Percentiles rank a stretch among this genome's conserved stretches.
Evolutionary conservation across 2,888 invertebrate species (phyloP).

Genomic region (Tachina lurida): DNA sequence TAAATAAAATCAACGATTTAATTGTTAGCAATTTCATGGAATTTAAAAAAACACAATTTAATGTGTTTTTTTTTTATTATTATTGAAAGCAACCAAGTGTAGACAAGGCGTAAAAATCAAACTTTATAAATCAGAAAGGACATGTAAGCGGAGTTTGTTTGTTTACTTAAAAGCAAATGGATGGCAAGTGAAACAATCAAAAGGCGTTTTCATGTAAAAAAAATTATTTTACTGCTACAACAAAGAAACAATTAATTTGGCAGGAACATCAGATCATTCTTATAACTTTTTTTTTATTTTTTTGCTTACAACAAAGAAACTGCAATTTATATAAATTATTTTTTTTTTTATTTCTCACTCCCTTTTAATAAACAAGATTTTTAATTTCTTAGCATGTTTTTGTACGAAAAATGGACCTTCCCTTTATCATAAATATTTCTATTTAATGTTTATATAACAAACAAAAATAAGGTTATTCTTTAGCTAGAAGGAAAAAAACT

Average conservation of each 20-base stretch:
- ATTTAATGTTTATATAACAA: slow-evolving; percentile 60
- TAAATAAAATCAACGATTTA: background rate
- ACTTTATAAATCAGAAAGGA: slow-evolving; percentile 54
- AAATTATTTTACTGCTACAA: slow-evolving; percentile 23
- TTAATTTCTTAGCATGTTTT: slow-evolving; percentile 40
- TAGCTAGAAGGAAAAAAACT: background rate
- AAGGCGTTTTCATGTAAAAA: slow-evolving; percentile 73
- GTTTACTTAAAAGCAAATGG: slow-evolving; percentile 55
- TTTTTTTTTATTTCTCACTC: slow-evolving; percentile 64
- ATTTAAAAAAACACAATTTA: slow-evolving; percentile 58
- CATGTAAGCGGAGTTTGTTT: slow-evolving; percentile 56
- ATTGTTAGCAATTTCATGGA: slow-evolving; percentile 70
- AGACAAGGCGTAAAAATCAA: slow-evolving; percentile 73
- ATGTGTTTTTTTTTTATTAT: background rate
- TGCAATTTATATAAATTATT: slow-evolving; percentile 32
- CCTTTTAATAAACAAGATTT: slow-evolving; percentile 55
- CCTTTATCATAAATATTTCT: background rate
- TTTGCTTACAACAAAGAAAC: slow-evolving; percentile 31
- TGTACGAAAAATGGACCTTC: slow-evolving; percentile 31
- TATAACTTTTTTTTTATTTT: background rate
- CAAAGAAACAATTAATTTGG: slow-evolving; percentile 59
- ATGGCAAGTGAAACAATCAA: slow-evolving; percentile 68
- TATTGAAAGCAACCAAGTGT: slow-evolving; percentile 64
- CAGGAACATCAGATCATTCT: slow-evolving; percentile 27
- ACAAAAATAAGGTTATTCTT: slow-evolving; percentile 49